These are phyloP conservation scores for Pogonocherus hispidulus DNA, from an alignment of 2,888 invertebrate species.

Conservation along the genomic window DNA sequence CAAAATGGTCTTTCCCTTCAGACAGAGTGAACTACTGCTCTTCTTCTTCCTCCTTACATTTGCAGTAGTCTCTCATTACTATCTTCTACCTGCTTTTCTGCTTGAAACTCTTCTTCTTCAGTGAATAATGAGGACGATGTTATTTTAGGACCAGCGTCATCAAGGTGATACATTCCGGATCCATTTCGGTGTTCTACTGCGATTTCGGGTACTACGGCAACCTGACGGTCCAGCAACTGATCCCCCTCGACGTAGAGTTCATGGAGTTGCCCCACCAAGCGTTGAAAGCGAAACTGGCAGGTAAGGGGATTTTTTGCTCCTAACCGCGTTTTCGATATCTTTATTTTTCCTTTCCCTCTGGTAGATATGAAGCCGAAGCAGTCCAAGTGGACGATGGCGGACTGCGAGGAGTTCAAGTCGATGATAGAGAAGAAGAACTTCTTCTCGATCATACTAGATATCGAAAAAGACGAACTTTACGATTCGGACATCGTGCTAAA, in stretches of 20 bases:
- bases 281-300: conserved; percentile 75
- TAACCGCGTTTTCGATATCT: background rate
- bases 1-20: too few species aligned
- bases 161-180: conserved; percentile 71
- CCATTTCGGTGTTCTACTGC: conserved; percentile 75
- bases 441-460: conserved; percentile 77
- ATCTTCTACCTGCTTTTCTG: too few species aligned
- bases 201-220: conserved; percentile 77
- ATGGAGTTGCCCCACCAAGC: conserved; percentile 77
- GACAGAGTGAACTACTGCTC: too few species aligned
- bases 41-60: too few species aligned
- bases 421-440: conserved; percentile 80
- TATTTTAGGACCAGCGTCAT: conserved; percentile 72
- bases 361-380: conserved; percentile 71
- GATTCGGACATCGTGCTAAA: conserved; percentile 76
- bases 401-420: conserved; percentile 81
- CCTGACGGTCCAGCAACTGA: conserved; percentile 71
- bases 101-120: too few species aligned
- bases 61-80: too few species aligned
- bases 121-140: too few species aligned
- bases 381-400: conserved; percentile 79
- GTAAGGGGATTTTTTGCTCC: conserved; percentile 63
- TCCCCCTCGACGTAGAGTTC: conserved; percentile 72
- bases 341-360: too few species aligned
- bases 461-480: conserved; percentile 75